Conservation (phyloP, 2,797 vertebrate genomes). For the Aselliscus stoliczkanus region DNA sequence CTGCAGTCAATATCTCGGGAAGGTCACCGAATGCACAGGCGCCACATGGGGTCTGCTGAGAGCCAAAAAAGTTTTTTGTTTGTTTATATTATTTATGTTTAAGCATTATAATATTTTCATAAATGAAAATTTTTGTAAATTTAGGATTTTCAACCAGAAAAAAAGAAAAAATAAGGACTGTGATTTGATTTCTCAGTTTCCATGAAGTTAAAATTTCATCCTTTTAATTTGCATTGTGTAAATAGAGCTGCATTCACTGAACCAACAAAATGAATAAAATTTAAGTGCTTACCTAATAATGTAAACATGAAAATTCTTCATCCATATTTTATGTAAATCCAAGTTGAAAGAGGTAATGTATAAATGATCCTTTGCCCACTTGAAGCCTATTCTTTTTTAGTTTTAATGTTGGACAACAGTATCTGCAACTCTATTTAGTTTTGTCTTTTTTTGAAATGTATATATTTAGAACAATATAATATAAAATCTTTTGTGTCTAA, state of each 20-base stretch:
- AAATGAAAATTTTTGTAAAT: not conserved
- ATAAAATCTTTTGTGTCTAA: not conserved
- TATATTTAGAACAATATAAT: not conserved
- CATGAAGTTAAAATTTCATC: not conserved
- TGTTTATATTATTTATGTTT: not conserved
- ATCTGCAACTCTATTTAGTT: not conserved
- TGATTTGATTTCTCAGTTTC: not conserved
- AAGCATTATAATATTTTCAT: not conserved
- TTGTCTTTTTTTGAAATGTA: not conserved
- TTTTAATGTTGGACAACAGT: not conserved
- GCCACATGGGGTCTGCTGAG: no score
- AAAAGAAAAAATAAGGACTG: not conserved
- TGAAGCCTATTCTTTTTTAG: not conserved
- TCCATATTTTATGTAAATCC: not conserved
- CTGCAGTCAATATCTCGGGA: no score
- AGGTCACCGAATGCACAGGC: no score
- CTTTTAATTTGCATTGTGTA: not conserved
- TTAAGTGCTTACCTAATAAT: not conserved
- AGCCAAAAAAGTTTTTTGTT: not conserved
- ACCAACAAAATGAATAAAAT: not conserved
- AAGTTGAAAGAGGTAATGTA: not conserved
- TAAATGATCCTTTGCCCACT: not conserved
- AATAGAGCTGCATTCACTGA: not conserved
- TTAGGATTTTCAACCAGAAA: not conserved
- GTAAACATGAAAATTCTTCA: not conserved